Conservation (phyloP, 2,888 invertebrate species). For the Frankliniella fusca region DNA sequence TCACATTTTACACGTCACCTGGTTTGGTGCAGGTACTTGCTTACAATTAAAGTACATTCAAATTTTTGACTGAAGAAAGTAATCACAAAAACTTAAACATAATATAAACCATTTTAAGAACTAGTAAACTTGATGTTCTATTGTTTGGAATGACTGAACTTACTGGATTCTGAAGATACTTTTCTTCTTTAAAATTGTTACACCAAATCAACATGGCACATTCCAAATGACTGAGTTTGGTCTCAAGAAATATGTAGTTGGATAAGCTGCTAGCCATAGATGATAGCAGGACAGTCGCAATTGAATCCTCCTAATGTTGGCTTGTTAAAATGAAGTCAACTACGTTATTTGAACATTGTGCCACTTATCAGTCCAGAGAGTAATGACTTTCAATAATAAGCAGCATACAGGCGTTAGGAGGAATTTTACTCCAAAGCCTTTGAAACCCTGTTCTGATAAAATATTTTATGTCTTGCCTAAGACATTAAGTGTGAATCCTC, state of each 20-base stretch:
- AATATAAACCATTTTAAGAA: conserved; percentile 3
- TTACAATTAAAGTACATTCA: conserved; percentile 16
- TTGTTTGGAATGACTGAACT: conserved; percentile 13
- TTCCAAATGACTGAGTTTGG: conserved; percentile 2
- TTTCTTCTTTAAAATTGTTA: background rate
- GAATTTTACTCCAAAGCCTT: background rate
- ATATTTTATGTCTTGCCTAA: background rate
- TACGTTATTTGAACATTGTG: background rate
- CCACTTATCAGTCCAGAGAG: background rate
- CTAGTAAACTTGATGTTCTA: background rate
- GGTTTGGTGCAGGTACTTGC: conserved; percentile 21
- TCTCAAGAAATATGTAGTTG: background rate
- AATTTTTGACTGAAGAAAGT: conserved; percentile 19
- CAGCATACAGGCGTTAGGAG: background rate
- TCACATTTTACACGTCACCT: background rate
- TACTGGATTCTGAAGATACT: background rate
- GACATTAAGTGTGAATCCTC: background rate
- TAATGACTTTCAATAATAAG: background rate
- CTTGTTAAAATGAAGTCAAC: background rate
- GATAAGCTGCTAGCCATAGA: background rate
- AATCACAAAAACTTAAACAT: conserved; percentile 17
- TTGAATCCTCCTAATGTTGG: background rate
- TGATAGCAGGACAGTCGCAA: too few species aligned
- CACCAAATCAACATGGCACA: background rate
- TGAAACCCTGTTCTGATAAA: background rate